Percentiles rank a stretch among this genome's conserved stretches.
These are phyloP conservation scores for Gerris lacustris DNA, from an alignment of 2,888 invertebrate genomes.

Conservation along the genomic window DNA sequence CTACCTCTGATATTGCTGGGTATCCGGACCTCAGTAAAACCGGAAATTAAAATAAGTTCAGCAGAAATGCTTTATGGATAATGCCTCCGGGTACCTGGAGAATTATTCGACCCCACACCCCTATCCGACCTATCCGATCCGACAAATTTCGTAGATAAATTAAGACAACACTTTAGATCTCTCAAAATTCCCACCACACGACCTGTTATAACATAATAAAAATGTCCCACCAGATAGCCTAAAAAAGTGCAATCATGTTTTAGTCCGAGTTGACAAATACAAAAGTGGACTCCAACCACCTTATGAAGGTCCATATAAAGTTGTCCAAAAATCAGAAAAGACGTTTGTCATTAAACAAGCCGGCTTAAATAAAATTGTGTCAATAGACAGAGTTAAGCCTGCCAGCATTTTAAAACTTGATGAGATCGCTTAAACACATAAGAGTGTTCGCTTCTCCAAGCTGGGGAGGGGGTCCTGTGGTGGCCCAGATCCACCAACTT, in stretches of 20 bases:
- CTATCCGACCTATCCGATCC: too few relatives aligned
- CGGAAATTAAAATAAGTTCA: slow-evolving; percentile 24
- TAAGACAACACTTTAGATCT: too few relatives aligned
- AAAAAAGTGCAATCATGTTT: slow-evolving; percentile 11
- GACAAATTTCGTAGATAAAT: too few relatives aligned
- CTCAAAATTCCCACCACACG: too few relatives aligned
- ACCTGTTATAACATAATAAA: not conserved
- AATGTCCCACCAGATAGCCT: slow-evolving; percentile 8
- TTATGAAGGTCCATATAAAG: too few relatives aligned
- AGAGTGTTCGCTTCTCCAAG: not conserved
- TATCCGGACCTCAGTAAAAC: slow-evolving; percentile 16
- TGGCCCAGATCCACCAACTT: not conserved
- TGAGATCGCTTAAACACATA: too few relatives aligned
- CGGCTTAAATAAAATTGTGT: not conserved
- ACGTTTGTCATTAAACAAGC: not conserved
- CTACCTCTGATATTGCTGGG: slow-evolving; percentile 19
- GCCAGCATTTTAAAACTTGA: too few relatives aligned
- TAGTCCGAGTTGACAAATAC: slow-evolving; percentile 11
- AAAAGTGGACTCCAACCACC: slow-evolving; percentile 9
- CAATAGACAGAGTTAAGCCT: not conserved
- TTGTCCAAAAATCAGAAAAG: slow-evolving; percentile 8
- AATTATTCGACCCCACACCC: too few relatives aligned
- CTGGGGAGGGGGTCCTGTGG: not conserved
- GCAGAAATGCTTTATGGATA: slow-evolving; percentile 35
- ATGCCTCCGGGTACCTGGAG: too few relatives aligned